Base-by-base conservation (phyloP, 1,140 invertebrate species). In the Bicyclus anynana region DNA sequence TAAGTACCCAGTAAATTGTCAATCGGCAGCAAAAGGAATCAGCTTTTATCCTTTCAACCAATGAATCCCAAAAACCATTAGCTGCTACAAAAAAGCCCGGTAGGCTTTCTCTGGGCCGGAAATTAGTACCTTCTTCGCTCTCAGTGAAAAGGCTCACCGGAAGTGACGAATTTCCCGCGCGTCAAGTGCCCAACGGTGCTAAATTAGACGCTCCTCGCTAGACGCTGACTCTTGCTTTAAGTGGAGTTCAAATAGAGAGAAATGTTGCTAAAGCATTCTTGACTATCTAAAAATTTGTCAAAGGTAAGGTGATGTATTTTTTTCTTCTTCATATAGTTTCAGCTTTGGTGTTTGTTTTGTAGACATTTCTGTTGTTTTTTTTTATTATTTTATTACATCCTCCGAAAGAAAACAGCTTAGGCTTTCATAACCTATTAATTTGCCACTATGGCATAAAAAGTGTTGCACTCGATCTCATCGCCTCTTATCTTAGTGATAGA, bases 81-180 rank as follows among this genome's bases (percentile, higher is more conserved):
- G 17, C 44, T 9, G 33, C 12, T 18, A 51, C 29, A 51, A 51
- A 38, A 51, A 37, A 33, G 17, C 29, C 16, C 27, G 29, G 18
- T 51, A 51, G 49, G 49, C 49, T 51, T 38, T 51, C 33, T 51
- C 17, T 51, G 49, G 10, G 38, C 49, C 49, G 49, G 49, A 51
- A 51, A 51, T 51, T 51, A 51, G 49, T 38, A 51, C 49, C 49
- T 51, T 38, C 33, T 37, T 35, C 49, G 49, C 29, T 37, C 10
- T 51, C 14, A 7, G 49, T 51, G 49, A 51, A 38, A 21, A 9
- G 20, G 20, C 49, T 21, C 48, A 9, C 29, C 49, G 49, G 49
- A 51, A 37, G 49, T 51, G 49, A 51, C 17, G 49, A 51, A 51
- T 51, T 51, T 51, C 49, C 49, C 49, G 17, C 29, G 35, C n/a